Percentiles rank a stretch among this genome's conserved stretches.
phyloP scores from a whole-genome alignment of 2,888 invertebrate species.

The Caenorhabditis sulstoni region DNA sequence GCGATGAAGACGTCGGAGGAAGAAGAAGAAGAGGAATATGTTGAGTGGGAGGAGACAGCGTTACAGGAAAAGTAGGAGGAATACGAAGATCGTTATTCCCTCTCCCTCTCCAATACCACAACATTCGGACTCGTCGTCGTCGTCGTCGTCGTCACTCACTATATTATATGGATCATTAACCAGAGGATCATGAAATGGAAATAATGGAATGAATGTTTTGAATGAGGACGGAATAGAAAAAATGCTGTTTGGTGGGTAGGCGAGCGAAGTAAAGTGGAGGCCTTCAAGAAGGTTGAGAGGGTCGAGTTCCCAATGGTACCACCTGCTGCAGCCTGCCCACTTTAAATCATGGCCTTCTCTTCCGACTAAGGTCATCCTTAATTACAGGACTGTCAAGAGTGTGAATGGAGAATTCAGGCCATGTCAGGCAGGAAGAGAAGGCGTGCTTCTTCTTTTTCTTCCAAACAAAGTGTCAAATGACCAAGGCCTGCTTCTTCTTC shows the following conservation, averaged over 20 bases:
- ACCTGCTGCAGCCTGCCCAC: constrained; percentile 38
- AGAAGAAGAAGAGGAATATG: constrained; percentile 20
- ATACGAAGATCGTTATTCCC: constrained; percentile 30
- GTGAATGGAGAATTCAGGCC: too few species aligned
- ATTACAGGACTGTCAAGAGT: constrained; percentile 19
- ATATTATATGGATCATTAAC: constrained; percentile 49
- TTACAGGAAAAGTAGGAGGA: not conserved
- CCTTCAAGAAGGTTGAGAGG: constrained; percentile 3
- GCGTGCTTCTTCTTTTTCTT: not conserved
- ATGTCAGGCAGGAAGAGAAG: too few species aligned
- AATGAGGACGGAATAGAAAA: constrained; percentile 2
- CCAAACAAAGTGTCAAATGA: constrained; percentile 31
- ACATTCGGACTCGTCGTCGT: not conserved
- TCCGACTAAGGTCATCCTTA: constrained; percentile 46
- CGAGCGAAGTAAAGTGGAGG: not conserved
- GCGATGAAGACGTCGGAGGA: constrained; percentile 19
- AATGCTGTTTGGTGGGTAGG: not conserved
- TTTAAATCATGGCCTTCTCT: constrained; percentile 13
- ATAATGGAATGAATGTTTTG: constrained; percentile 9
- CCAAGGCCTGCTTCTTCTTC: not conserved
- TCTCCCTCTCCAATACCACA: constrained; percentile 16
- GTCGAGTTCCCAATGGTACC: constrained; percentile 54
- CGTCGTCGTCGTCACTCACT: not conserved
- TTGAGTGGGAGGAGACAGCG: constrained; percentile 20
- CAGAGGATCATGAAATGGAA: constrained; percentile 5